Conservation (phyloP, 2,113 vertebrate species). For the Hemiscyllium ocellatum region DNA sequence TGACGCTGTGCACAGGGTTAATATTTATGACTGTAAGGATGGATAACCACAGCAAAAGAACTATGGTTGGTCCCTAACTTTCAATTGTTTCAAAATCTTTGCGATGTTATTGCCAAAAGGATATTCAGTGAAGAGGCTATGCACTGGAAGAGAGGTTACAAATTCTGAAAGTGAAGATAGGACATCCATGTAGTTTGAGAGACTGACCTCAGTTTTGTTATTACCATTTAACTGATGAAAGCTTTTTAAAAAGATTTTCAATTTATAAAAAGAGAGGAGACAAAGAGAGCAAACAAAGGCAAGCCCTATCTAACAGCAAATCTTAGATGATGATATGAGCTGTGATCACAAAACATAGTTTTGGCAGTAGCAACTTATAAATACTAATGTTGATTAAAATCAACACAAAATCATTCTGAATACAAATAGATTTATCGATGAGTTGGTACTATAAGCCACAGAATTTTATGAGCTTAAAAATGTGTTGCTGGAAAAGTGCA, state of each 20-base stretch:
- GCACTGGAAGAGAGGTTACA: neutral
- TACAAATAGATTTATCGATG: neutral
- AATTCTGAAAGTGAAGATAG: neutral
- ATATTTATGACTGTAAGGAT: neutral
- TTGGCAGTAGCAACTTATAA: neutral
- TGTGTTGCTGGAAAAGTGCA: too few relatives aligned
- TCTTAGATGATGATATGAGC: neutral
- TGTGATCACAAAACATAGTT: neutral
- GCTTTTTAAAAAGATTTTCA: neutral
- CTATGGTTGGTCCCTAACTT: neutral
- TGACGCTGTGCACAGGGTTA: neutral
- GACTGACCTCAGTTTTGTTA: neutral
- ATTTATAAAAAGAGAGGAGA: neutral
- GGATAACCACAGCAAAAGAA: neutral
- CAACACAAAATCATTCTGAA: neutral
- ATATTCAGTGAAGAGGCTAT: neutral
- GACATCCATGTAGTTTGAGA: neutral
- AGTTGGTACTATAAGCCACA: neutral
- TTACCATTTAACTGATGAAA: neutral
- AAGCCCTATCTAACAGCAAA: constrained; percentile 17
- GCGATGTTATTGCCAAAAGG: neutral
- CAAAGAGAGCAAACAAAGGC: neutral
- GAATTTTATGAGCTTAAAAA: neutral
- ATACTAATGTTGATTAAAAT: neutral
- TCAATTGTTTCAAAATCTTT: neutral